Base-by-base conservation (phyloP, 2,888 invertebrate genomes). In the Epiblema foenella region DNA sequence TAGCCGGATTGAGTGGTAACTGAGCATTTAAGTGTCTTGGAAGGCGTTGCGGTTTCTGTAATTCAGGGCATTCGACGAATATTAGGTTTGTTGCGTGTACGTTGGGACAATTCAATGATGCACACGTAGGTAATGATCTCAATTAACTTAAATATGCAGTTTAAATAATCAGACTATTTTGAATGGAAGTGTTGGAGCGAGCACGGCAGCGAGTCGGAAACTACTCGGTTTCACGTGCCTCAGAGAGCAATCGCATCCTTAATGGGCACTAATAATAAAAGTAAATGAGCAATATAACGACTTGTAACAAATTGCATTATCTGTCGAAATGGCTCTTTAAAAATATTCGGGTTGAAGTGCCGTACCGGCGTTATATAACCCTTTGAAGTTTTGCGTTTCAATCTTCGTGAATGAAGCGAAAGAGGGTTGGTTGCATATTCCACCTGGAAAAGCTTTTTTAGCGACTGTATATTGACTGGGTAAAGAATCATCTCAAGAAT, bases 301-400 rank as follows among this genome's bases (percentile, higher is more conserved):
- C 86, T 88, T 87, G 83, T 86, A 85, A 87, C 84, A 88, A 89
- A 90, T 90, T 88, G 85, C 85, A 89, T 88, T 89, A 89, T 86
- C 85, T 85, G 79, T 76, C 77, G 79, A 85, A 86, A 88, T 85
- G 83, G 85, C 79, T 81, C 81, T 83, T 83, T 83, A 83, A 86
- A 85, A 84, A 79, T 82, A 82, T 85, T 85, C 80, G 77, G 80
- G 83, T 79, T 77, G 80, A 78, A 79, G 79, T 69, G 62, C 56
- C 68, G 51, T 46, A 15, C 64, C 68, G 65, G 66, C 67, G 57
- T 70, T 60, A 54, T 59, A 60, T 56, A 65, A 70, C 33, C 60
- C 65, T 70, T 66, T 62, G 56, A 71, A 66, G 56, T 57, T 56
- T 39, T 56, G 49, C 52, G 46, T 67, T 71, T 71, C 56, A 67